phyloP scores from a whole-genome alignment of 2,113 vertebrate genomes.

The Oreocharis arfaki region DNA sequence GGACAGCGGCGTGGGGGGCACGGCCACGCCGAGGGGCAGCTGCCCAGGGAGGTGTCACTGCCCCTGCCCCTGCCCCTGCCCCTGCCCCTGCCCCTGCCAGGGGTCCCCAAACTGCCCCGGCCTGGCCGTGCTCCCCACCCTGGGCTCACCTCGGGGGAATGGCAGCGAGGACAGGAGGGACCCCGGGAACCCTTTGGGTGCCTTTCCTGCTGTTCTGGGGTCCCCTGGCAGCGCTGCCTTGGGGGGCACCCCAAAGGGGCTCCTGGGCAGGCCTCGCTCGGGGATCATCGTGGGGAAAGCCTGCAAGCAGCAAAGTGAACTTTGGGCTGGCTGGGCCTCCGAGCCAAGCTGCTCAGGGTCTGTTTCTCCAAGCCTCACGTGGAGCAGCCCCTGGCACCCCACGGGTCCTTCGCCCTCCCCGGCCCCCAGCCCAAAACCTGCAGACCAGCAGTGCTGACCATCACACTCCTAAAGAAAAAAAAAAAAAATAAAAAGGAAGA shows the following conservation, averaged over 20 bases:
- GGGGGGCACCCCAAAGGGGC: neutral
- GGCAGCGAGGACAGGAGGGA: neutral
- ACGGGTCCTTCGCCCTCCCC: neutral
- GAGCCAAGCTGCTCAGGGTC: too few species aligned
- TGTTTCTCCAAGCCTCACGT: accelerated
- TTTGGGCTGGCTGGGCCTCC: neutral
- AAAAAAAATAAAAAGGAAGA: neutral
- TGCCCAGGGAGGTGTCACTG: constrained; percentile 38
- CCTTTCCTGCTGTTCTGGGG: neutral
- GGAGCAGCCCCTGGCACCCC: neutral
- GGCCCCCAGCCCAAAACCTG: neutral
- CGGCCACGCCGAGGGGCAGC: neutral
- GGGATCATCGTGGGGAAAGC: neutral
- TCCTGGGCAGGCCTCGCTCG: neutral
- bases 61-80: neutral
- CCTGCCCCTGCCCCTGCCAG: neutral
- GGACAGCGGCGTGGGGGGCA: constrained; percentile 62
- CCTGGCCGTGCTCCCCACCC: neutral
- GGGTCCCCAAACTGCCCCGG: neutral
- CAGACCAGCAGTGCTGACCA: neutral
- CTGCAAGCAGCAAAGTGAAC: neutral
- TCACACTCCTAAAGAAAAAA: neutral
- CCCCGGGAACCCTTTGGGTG: neutral
- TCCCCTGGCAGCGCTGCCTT: too few species aligned
- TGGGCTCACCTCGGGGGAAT: neutral